These are phyloP conservation scores for Montipora capricornis DNA, from an alignment of 64 coral and sea anemone species.

Conservation along the genomic window DNA sequence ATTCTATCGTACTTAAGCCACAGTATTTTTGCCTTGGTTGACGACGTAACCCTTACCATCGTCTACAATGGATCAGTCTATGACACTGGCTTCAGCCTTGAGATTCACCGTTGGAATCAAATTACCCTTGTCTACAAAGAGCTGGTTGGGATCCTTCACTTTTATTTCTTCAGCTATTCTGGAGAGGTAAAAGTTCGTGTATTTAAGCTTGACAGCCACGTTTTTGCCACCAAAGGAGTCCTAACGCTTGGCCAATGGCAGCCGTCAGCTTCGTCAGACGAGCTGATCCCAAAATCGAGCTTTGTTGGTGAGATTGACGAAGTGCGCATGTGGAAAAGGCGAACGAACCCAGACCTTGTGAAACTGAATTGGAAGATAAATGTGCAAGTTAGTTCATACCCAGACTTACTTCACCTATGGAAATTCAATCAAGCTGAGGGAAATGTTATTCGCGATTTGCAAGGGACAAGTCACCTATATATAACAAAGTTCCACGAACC, in stretches of 20 bases:
- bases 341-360: constrained; percentile 83
- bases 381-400: constrained; percentile 48
- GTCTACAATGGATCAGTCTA: constrained; percentile 48
- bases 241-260: constrained; percentile 86
- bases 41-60: constrained; percentile 66
- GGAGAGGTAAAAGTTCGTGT: constrained; percentile 71
- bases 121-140: constrained; percentile 82
- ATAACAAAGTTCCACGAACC: constrained; percentile 86
- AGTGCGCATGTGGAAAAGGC: constrained; percentile 85
- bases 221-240: constrained; percentile 62
- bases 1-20: constrained; percentile 76
- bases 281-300: constrained; percentile 48
- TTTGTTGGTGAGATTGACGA: constrained; percentile 96
- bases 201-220: constrained; percentile 67
- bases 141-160: constrained; percentile 72
- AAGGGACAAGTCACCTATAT: constrained; percentile 74
- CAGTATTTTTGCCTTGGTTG: constrained; percentile 72
- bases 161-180: constrained; percentile 69
- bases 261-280: constrained; percentile 37
- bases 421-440: constrained; percentile 91
- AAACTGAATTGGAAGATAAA: constrained; percentile 81
- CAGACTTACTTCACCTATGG: constrained; percentile 94
- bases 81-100: constrained; percentile 67
- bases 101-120: constrained; percentile 88
- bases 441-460: constrained; percentile 61